Percentiles rank a stretch among this genome's conserved stretches.
phyloP scores from a whole-genome alignment of 2,797 vertebrate genomes.

The Brotula barbata region DNA sequence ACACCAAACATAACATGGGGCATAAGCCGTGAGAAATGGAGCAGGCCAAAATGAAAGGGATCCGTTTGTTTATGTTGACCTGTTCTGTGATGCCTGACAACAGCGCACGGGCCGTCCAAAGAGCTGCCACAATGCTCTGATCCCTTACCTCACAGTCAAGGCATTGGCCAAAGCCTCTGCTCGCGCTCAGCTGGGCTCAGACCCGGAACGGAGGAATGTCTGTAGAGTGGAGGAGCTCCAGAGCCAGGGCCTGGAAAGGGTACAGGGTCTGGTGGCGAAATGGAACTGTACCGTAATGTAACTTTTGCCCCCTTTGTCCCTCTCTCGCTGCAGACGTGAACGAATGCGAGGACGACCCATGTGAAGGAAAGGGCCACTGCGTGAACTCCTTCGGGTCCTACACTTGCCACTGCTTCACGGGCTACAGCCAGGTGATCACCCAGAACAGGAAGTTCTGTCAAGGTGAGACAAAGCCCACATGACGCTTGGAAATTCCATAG shows the following conservation, averaged over 20 bases:
- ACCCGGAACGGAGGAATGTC: constrained; percentile 49
- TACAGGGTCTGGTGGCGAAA: constrained; percentile 24
- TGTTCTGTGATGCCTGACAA: constrained; percentile 65
- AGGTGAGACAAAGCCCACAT: constrained; percentile 78
- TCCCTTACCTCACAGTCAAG: constrained; percentile 56
- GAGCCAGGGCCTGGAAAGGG: constrained; percentile 38
- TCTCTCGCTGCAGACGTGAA: constrained; percentile 81
- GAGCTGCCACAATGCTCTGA: constrained; percentile 61
- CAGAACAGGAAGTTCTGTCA: constrained; percentile 86
- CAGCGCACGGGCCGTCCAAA: constrained; percentile 54
- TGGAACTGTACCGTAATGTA: constrained; percentile 26
- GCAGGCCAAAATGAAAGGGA: constrained; percentile 56
- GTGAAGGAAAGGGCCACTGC: constrained; percentile 86
- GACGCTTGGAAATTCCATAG: constrained; percentile 32
- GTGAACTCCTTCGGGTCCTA: constrained; percentile 89
- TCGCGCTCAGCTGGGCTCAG: constrained; percentile 43
- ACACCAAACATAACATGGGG: constrained; percentile 35
- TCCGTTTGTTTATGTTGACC: constrained; percentile 65
- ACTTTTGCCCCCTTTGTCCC: constrained; percentile 1
- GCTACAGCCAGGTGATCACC: constrained; percentile 81
- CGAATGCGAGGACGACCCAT: constrained; percentile 87
- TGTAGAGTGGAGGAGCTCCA: constrained; percentile 34
- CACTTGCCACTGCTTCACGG: constrained; percentile 87
- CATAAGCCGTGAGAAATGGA: constrained; percentile 50
- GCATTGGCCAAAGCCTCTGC: constrained; percentile 44